Percentiles rank a stretch among this genome's conserved stretches.
Conservation (phyloP, 2,888 invertebrate genomes). For the Synergus gifuensis region DNA sequence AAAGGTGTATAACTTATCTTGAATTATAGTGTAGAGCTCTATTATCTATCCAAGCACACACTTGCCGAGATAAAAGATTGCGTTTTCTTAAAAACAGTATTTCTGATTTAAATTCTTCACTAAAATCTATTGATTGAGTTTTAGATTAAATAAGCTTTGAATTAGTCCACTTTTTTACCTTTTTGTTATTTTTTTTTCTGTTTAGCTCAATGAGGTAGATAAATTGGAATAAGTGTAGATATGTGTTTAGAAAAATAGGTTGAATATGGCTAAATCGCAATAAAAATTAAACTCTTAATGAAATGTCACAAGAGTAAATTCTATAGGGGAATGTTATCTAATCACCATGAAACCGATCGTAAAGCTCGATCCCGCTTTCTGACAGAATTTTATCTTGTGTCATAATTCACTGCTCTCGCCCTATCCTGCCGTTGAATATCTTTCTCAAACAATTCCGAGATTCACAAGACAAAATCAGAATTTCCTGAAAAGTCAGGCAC, state of each 20-base stretch:
- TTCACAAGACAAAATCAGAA: slow-evolving; percentile 38
- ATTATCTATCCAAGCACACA: slow-evolving; percentile 14
- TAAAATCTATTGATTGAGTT: too few species aligned
- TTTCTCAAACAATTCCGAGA: slow-evolving; percentile 37
- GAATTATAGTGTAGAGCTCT: slow-evolving; percentile 1
- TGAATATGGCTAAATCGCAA: not conserved
- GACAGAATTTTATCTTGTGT: slow-evolving; percentile 34
- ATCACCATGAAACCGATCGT: slow-evolving; percentile 28
- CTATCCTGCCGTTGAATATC: slow-evolving; percentile 3
- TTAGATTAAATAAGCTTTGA: too few species aligned
- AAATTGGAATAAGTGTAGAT: too few species aligned
- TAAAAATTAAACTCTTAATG: slow-evolving; percentile 26
- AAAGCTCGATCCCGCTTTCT: slow-evolving; percentile 14
- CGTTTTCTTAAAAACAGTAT: not conserved
- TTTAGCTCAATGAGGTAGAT: too few species aligned
- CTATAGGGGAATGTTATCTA: slow-evolving; percentile 18
- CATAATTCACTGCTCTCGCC: slow-evolving; percentile 30
- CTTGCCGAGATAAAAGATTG: not conserved
- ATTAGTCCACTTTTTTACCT: too few species aligned
- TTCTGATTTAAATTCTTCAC: not conserved
- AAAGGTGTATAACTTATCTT: slow-evolving; percentile 19
- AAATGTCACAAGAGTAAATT: not conserved
- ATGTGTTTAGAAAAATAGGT: too few species aligned
- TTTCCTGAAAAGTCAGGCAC: slow-evolving; percentile 31
- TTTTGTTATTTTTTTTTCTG: too few species aligned